Evolutionary conservation across 2,888 invertebrate genomes (phyloP), one percentile per base, ranked within the genome.

Genomic region (Ophion slaviceki): DNA sequence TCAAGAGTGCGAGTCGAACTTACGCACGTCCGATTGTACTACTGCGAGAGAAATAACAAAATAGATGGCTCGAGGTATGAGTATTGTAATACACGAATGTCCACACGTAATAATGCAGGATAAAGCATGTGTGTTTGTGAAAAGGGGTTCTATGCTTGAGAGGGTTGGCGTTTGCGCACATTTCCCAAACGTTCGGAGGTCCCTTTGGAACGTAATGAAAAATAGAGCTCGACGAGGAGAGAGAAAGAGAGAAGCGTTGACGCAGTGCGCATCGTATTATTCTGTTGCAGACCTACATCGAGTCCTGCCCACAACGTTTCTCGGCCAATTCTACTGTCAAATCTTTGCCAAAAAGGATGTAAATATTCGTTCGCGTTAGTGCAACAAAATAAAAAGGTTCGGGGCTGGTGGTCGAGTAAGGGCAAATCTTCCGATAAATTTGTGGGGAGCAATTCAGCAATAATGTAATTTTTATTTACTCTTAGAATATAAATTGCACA

Each of bases 221-320:
- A 67, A 61, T 57, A 71, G 45, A 28, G 67, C 47, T 67, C 32
- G 36, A 28, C 53, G 24, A 76, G 32, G 59, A 66, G 57, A 24
- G 14, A 76, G 53, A 53, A 45, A 75, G 64, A 47, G 61, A 14
- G 45, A 61, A 40, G 61, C 53, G 53, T 57, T 85, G 82, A 85
- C 85, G 85, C 85, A 85, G 72, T 85, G 85, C 85, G 85, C 82
- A 79, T 57, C 70, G 28, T 47, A n/a, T 74, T 28, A 14, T 53
- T 72, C 17, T 14, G 61, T n/a, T 17, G 10, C 62, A 53, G 70
- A 47, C 47, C 47, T 64, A 32, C 76, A 53, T 71, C 59, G n/a
- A 70, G 45, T 68, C n/a, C 28, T 32, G 20, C 67, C 53, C 32
- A 6, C 36, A 24, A 24, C 11, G 7, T 62, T 74, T 47, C 45